phyloP scores from a whole-genome alignment of 2,113 vertebrate species.

The Phrynosoma platyrhinos region DNA sequence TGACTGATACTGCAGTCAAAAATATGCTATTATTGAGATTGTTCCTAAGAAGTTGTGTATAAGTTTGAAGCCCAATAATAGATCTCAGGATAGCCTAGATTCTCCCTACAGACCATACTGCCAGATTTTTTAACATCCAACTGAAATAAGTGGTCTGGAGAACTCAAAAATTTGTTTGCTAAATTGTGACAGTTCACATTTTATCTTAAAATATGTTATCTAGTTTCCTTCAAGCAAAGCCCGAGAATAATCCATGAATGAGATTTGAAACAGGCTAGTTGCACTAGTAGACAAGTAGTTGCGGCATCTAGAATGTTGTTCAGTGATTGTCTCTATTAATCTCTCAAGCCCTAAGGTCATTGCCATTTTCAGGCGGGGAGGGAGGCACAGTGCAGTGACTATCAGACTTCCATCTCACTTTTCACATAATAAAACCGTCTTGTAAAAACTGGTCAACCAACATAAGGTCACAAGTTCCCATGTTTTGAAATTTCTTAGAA shows the following conservation, averaged over 20 bases:
- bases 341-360: not conserved
- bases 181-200: not conserved
- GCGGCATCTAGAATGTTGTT: not conserved
- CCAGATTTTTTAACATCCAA: not conserved
- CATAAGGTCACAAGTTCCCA: not conserved
- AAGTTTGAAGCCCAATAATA: not conserved
- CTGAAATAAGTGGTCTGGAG: not conserved
- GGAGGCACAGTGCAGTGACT: too few relatives aligned
- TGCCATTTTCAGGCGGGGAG: not conserved
- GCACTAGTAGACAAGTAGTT: not conserved
- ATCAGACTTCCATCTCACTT: not conserved
- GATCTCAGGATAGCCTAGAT: too few relatives aligned
- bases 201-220: constrained; percentile 1
- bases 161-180: not conserved
- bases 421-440: not conserved
- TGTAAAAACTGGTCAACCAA: not conserved
- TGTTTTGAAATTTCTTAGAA: not conserved
- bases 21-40: not conserved
- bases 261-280: not conserved
- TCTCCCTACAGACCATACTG: not conserved
- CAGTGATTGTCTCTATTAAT: not conserved
- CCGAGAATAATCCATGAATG: not conserved
- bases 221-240: not conserved
- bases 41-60: not conserved
- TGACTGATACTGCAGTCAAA: not conserved